Base-by-base conservation (phyloP, 2,888 invertebrate species). In the Argynnis bischoffii region DNA sequence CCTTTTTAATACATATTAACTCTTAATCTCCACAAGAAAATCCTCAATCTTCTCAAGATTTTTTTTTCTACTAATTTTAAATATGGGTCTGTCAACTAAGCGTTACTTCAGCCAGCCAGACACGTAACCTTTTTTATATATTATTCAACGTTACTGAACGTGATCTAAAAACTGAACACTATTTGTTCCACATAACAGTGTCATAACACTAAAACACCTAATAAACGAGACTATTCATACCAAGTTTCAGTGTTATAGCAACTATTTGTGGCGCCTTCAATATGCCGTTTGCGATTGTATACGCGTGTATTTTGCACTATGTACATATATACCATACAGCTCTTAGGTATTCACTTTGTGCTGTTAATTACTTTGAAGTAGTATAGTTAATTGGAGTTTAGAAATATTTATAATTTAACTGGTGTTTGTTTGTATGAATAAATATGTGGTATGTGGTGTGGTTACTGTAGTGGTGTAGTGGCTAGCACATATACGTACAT, bases 201-300 rank as follows among this genome's bases (percentile, higher is more conserved):
- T 41, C 15, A 31, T 61, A 61, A n/a, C 61, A 53, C 3, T 53
- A 41, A 61, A 61, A 53, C 61, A 59, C 46, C 16, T 31, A 59
- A 59, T 54, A 66, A 61, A 35, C 15, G 18, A 41, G 11, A 18
- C 16, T 16, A 51, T 51, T 26, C 16, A 13, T n/a, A 26, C 16
- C 35, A 35, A 61, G 61, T 61, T 41, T 53, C 61, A 53, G 6
- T 60, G 31, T 54, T 66, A 54, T 60, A 54, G 59, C 65, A 57
- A 18, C 14, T 47, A 54, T 66, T 59, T 59, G 59, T 54, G 47
- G 54, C 59, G 53, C 59, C 59, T 54, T 59, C 50, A 54, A 60
- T 47, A 53, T 66, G 31, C 54, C 31, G 54, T 8, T 35, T 54
- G 18, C 50, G 50, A 35, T 35, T 53, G 18, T 21, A 18, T 14